phyloP scores from a whole-genome alignment of 2,113 vertebrate genomes.

The Pogonocichla stellata region DNA sequence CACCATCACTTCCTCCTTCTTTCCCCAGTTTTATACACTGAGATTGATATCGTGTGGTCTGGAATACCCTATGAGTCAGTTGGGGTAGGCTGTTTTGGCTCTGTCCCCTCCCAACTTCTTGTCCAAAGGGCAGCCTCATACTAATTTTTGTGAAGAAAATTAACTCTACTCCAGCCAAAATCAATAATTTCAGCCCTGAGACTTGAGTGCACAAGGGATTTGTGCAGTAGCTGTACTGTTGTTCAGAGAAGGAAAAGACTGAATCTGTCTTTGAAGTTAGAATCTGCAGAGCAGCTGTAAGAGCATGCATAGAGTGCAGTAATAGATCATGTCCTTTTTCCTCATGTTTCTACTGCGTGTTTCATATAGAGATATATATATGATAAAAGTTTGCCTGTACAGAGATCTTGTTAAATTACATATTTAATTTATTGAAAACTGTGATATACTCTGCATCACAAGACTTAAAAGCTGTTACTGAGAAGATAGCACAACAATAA shows the following conservation, averaged over 20 bases:
- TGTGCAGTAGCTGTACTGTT: background rate
- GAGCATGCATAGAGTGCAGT: background rate
- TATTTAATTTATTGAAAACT: constrained; percentile 21
- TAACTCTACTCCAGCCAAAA: background rate
- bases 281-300: background rate
- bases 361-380: background rate
- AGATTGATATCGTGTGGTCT: background rate
- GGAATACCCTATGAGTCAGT: background rate
- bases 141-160: background rate
- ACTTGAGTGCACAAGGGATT: background rate
- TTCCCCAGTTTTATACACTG: background rate
- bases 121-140: background rate
- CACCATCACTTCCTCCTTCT: background rate
- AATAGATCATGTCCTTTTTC: background rate
- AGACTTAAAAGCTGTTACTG: background rate
- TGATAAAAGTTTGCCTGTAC: background rate
- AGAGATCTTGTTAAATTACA: background rate
- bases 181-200: background rate
- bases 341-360: background rate
- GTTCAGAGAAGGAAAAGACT: background rate
- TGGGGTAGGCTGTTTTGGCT: fast-evolving
- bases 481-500: background rate
- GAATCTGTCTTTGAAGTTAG: background rate
- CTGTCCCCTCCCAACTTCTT: background rate
- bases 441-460: background rate